These are phyloP conservation scores for Carcharodon carcharias DNA, from an alignment of 2,797 vertebrate genomes.

Conservation along the genomic window DNA sequence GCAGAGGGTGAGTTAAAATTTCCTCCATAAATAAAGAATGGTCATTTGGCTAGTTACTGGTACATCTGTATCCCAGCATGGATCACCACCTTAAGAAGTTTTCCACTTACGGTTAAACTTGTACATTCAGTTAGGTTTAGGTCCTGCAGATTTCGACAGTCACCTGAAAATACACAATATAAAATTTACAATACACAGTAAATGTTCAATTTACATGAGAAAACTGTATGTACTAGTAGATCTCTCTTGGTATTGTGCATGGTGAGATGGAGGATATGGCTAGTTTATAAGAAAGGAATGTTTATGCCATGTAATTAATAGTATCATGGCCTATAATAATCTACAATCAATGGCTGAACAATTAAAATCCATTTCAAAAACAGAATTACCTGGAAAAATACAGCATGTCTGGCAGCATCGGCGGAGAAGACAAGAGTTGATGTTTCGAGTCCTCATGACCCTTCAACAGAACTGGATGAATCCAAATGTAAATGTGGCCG, in stretches of 20 bases:
- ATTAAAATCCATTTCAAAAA: neutral
- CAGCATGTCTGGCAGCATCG: no score
- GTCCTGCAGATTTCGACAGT: constrained; percentile 74
- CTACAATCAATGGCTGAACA: neutral
- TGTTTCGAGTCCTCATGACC: no score
- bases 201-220: neutral
- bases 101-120: constrained; percentile 65
- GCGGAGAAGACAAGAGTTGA: no score
- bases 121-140: constrained; percentile 71
- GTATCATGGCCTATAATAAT: neutral
- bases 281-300: neutral
- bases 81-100: constrained; percentile 21
- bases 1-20: neutral
- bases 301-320: neutral
- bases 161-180: constrained; percentile 54
- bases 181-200: neutral
- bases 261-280: neutral
- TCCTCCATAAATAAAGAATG: neutral
- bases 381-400: no score
- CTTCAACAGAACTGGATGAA: no score
- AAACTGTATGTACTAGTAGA: neutral
- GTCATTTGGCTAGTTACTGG: neutral
- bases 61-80: no score
- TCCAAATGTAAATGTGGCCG: no score
- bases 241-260: neutral